Percentiles rank a stretch among this genome's conserved stretches.
Conservation (phyloP, 2,888 invertebrate species). For the Torymus tubicola region DNA sequence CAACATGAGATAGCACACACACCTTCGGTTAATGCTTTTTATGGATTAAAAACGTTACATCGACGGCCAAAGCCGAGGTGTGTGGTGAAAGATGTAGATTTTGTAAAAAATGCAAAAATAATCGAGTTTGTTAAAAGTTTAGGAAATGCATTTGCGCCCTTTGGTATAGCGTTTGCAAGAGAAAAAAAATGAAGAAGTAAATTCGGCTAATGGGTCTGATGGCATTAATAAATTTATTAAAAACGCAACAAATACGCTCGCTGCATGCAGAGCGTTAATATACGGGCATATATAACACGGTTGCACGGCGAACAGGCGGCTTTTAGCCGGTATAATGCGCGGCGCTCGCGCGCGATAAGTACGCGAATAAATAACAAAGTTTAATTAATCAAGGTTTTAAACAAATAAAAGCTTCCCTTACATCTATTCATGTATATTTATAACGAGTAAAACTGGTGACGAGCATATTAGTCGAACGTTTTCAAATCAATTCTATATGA, state of each 20-base stretch:
- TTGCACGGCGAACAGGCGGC: no score
- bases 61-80: no score
- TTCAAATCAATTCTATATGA: no score
- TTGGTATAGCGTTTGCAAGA: not conserved
- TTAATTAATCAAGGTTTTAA: not conserved
- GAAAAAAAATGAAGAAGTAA: not conserved
- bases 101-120: conserved; percentile 25
- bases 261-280: no score
- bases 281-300: no score
- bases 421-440: no score
- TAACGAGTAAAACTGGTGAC: no score
- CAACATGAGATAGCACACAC: not conserved
- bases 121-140: not conserved
- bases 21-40: conserved; percentile 22
- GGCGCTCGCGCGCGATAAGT: not conserved
- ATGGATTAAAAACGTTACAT: conserved; percentile 16
- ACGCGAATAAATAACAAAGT: not conserved
- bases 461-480: no score
- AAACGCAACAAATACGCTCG: no score
- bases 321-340: not conserved
- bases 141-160: not conserved
- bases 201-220: conserved; percentile 15
- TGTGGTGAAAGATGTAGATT: not conserved
- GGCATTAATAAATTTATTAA: conserved; percentile 24
- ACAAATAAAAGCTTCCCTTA: no score